Evolutionary conservation across 2,888 invertebrate species (phyloP).

Genomic region (Cancer borealis): DNA sequence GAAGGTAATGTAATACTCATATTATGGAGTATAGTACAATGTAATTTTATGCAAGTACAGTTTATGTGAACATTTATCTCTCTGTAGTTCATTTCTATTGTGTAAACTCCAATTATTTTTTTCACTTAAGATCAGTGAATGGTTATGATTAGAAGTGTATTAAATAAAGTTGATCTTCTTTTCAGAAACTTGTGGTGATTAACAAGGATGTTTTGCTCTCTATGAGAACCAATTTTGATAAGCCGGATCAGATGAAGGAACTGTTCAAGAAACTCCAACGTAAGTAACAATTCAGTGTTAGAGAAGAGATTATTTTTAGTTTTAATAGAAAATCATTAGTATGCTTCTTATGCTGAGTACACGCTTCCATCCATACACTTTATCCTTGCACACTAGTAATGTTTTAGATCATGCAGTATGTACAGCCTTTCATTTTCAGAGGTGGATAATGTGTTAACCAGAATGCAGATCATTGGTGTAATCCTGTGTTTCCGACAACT

Average conservation of each 20-base stretch:
- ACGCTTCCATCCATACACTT: neutral
- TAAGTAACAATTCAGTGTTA: slow-evolving; percentile 52
- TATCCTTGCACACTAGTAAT: neutral
- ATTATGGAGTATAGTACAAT: neutral
- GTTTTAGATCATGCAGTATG: neutral
- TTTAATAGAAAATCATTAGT: neutral
- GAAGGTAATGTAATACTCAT: slow-evolving; percentile 82
- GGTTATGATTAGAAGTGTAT: slow-evolving; percentile 1
- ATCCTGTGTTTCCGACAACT: slow-evolving; percentile 96
- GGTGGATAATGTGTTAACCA: slow-evolving; percentile 95
- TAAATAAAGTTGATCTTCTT: neutral
- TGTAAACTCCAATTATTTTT: neutral
- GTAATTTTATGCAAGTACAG: too few relatives aligned
- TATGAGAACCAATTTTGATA: slow-evolving; percentile 97
- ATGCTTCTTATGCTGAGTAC: neutral
- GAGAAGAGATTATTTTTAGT: neutral
- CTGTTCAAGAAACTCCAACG: slow-evolving; percentile 90
- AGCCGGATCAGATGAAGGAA: slow-evolving; percentile 98
- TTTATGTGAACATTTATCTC: neutral
- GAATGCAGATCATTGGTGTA: slow-evolving; percentile 99
- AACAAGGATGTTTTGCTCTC: slow-evolving; percentile 96
- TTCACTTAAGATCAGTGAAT: neutral
- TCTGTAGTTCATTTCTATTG: neutral
- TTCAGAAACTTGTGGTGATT: slow-evolving; percentile 87
- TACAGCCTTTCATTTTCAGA: slow-evolving; percentile 80